Percentiles rank a stretch among this genome's conserved stretches.
Conservation (phyloP, 2,888 invertebrate species). For the Hydrotaea cyrtoneurina region DNA sequence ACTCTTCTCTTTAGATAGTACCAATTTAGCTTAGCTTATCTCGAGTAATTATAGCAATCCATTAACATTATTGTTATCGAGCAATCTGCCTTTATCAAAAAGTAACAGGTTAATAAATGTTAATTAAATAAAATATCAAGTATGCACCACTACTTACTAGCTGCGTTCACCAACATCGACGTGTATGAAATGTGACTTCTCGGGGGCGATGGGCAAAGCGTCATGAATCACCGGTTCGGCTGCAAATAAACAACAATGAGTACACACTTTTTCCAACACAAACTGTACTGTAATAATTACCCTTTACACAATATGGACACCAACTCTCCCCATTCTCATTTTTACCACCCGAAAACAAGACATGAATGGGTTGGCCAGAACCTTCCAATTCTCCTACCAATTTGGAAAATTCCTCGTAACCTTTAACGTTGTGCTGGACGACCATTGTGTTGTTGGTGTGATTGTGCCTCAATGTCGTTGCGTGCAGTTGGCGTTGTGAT, state of each 20-base stretch:
- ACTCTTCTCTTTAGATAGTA: no score
- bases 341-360: slow-evolving; percentile 80
- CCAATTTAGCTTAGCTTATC: no score
- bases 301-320: slow-evolving; percentile 94
- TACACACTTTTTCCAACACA: neutral
- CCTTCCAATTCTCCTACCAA: slow-evolving; percentile 78
- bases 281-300: slow-evolving; percentile 81
- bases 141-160: slow-evolving; percentile 83
- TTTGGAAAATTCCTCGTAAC: slow-evolving; percentile 80
- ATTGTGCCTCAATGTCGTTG: slow-evolving; percentile 12
- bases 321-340: slow-evolving; percentile 87
- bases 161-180: slow-evolving; percentile 90
- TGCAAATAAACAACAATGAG: slow-evolving; percentile 77
- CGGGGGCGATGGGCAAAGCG: slow-evolving; percentile 84
- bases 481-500: slow-evolving; percentile 60
- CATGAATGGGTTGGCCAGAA: slow-evolving; percentile 77
- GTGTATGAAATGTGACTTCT: slow-evolving; percentile 86
- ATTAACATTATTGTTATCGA: no score
- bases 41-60: no score
- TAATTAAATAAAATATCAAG: neutral
- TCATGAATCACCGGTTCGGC: slow-evolving; percentile 90
- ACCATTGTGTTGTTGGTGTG: slow-evolving; percentile 76
- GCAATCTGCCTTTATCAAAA: no score
- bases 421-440: slow-evolving; percentile 79
- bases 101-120: no score